phyloP scores from a whole-genome alignment of 1,140 invertebrate genomes.

The Drosophila seguyi region DNA sequence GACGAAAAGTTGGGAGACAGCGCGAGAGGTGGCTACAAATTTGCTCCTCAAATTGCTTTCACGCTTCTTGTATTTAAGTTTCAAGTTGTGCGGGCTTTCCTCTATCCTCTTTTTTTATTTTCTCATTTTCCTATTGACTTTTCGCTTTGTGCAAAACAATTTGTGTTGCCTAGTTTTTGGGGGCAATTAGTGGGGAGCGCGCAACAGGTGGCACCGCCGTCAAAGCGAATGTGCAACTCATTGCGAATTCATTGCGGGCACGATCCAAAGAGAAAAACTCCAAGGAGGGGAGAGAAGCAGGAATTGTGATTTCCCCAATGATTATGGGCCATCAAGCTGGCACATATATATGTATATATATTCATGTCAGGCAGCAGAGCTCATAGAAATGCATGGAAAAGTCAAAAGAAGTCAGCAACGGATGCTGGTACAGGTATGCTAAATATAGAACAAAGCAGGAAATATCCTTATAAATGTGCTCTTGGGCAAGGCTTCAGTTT shows the following conservation, averaged over 20 bases:
- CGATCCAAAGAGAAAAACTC: conserved; percentile 44
- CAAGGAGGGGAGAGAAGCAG: conserved; percentile 22
- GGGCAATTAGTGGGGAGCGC: conserved; percentile 60
- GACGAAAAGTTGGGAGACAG: conserved; percentile 69
- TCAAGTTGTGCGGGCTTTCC: conserved; percentile 47
- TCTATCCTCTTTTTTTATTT: conserved; percentile 11
- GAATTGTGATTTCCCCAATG: conserved; percentile 40
- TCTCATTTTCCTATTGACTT: conserved; percentile 58
- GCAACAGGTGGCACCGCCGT: conserved; percentile 57
- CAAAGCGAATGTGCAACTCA: conserved; percentile 49
- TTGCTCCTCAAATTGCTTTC: conserved; percentile 61
- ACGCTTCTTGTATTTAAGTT: conserved; percentile 72
- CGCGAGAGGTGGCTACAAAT: conserved; percentile 18
- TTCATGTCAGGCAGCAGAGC: conserved; percentile 29
- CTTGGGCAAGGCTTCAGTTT: background rate
- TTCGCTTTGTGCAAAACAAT: conserved; percentile 51
- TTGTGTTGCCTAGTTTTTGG: conserved; percentile 65
- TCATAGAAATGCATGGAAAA: conserved; percentile 45
- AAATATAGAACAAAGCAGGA: background rate
- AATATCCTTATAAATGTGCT: background rate
- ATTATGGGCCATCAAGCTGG: conserved; percentile 42
- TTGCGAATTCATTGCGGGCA: conserved; percentile 69
- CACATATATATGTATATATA: conserved; percentile 12
- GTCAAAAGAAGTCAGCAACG: background rate
- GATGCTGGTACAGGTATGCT: background rate